Evolutionary conservation across 2,113 vertebrate species (phyloP).

Genomic region (Noctilio leporinus): DNA sequence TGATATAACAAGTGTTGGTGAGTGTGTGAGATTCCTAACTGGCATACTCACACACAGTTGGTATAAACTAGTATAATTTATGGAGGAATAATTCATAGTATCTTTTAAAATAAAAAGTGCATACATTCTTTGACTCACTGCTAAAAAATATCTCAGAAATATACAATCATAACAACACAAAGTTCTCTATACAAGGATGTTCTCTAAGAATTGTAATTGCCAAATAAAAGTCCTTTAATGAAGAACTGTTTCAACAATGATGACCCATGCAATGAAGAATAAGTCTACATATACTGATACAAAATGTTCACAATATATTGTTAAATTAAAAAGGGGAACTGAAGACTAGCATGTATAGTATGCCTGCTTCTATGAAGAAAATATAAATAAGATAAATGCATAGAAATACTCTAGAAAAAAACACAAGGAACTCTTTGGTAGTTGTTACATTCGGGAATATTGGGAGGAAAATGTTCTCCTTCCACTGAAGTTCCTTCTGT

Average conservation of each 20-base stretch:
- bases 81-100: background rate
- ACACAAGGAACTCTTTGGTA: background rate
- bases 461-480: background rate
- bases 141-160: background rate
- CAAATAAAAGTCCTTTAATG: background rate
- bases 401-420: background rate
- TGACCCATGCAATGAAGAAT: background rate
- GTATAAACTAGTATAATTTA: background rate
- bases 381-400: background rate
- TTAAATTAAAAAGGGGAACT: background rate
- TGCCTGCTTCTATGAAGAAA: background rate
- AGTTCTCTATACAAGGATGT: background rate
- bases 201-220: background rate
- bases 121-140: background rate
- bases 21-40: background rate
- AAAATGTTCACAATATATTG: background rate
- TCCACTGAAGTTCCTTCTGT: background rate
- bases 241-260: background rate
- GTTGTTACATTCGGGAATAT: background rate
- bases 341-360: background rate
- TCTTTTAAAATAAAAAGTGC: background rate
- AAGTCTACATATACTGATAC: background rate
- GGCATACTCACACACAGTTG: background rate
- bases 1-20: background rate
- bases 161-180: background rate